phyloP scores from a whole-genome alignment of 30 jellyfish, hydroid and myxozoan genomes.

The Hydractinia symbiolongicarpus region DNA sequence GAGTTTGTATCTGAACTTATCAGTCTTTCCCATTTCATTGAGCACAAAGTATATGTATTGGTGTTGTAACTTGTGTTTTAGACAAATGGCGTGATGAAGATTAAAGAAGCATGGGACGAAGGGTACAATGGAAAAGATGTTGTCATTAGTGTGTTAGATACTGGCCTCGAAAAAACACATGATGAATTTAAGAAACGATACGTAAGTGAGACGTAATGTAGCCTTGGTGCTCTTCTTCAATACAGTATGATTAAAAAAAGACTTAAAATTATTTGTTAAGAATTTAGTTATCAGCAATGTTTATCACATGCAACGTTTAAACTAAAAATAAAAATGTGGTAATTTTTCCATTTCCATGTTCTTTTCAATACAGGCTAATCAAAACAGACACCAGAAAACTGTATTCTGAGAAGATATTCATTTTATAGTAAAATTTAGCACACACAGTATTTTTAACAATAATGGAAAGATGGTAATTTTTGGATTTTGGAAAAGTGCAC shows the following conservation, averaged over 20 bases:
- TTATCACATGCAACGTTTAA: too few species aligned
- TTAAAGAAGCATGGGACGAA: slow-evolving; percentile 43
- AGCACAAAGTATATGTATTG: neutral
- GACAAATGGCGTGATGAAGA: slow-evolving; percentile 32
- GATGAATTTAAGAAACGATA: slow-evolving; percentile 26
- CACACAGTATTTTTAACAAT: too few species aligned
- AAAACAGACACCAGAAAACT: too few species aligned
- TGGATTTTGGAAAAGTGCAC: too few species aligned
- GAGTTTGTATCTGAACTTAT: neutral
- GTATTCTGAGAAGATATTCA: too few species aligned
- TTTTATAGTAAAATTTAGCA: too few species aligned
- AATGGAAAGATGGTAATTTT: too few species aligned
- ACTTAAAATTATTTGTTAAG: neutral
- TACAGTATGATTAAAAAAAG: neutral
- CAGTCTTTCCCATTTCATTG: neutral
- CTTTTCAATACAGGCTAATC: too few species aligned
- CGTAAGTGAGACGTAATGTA: slow-evolving; percentile 24
- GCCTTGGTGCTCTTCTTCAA: neutral
- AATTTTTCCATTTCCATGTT: too few species aligned
- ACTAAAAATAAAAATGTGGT: too few species aligned
- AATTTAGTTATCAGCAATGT: neutral
- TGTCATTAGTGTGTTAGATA: slow-evolving; percentile 45
- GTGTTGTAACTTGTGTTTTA: neutral
- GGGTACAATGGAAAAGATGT: slow-evolving; percentile 58
- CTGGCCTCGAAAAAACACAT: slow-evolving; percentile 34